Base-by-base conservation (phyloP, 2,888 invertebrate species). In the Ctena decussata region DNA sequence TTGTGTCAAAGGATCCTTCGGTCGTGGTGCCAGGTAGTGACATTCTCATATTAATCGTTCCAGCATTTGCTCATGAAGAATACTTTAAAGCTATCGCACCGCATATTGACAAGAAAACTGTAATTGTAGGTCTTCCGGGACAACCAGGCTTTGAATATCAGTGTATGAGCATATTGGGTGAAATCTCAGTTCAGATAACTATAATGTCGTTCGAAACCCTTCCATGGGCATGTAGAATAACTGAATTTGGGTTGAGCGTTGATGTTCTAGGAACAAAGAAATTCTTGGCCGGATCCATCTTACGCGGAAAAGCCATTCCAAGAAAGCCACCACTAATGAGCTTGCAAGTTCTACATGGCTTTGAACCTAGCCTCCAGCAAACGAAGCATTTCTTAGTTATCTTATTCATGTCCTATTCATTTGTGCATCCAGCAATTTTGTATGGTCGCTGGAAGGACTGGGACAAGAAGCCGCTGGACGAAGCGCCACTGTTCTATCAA, bases 131-230 rank as follows among this genome's bases (percentile, higher is more conserved):
- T 41, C 76, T 93, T 35, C 94, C 94, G 0, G 94, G 94, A 15
- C 90, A 90, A 75, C 90, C 93, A n/a, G 94, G 94, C 0, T 94
- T 94, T 71, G 94, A 94, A 78, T 93, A 92, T 70, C 91, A 92
- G 53, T 93, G 92, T 49, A 82, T 90, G 41, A 91, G 89, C 74
- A 79, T 91, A 21, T 84, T 92, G 21, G 91, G 90, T 1, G 88
- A 90, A 35, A 79, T 89, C 0, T 69, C 76, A 5, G 76, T 80
- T n/a, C 81, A 83, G 32, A 85, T 85, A 41, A 90, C 92, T 49
- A 73, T 94, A 5, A 90, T 94, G 86, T 91, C 91, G 35, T 93
- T 93, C 73, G 92, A 93, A 78, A 84, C 91, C 8, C 89, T 92
- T 15, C 93, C 94, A 8, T 94, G 93, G 93, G 90, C 91, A 6